Base-by-base conservation (phyloP, 92 coral and sea anemone species). In the Montipora capitata region DNA sequence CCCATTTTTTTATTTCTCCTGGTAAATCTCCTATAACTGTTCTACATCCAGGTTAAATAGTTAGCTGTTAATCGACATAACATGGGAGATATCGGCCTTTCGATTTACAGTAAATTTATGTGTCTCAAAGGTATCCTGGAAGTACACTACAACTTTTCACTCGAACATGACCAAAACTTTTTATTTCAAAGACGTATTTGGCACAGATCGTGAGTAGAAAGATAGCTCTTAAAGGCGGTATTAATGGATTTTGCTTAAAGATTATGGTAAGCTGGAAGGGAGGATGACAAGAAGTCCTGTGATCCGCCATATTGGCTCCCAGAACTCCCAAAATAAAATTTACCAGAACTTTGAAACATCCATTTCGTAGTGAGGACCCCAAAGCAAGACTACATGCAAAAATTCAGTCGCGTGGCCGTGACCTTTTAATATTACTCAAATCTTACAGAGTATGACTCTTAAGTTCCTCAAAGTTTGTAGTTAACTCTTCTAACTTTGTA, bases 171-270 rank as follows among this genome's bases (percentile, higher is more conserved):
- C 57, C 57, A 51, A 2, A 83, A 72, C 87, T 40, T 83, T 83
- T 83, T 72, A 52, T 57, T 41, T n/a, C 58, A 56, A 12, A 1
- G 40, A 83, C 54, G 51, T 83, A 10, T 57, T 83, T 57, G 79
- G 14, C 71, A 72, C 8, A 72, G 68, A 65, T 11, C 27, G 39
- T 20, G 35, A 27, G 35, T 27, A 27, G 35, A 2, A 27, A 27
- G 35, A 27, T 27, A 1, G 35, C 35, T 27, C 35, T 27, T 27
- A 27, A 27, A 27, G 35, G 35, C 35, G 35, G 35, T 27, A 1
- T 27, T 1, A 27, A 27, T 27, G 35, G 35, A 27, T 2, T 27
- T 1, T 27, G 35, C 2, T 27, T 27, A 27, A 27, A 27, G 35
- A 27, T 27, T 27, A 27, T 27, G 35, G 35, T 27, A 27, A 27